Conservation (phyloP, 2,113 vertebrate genomes). For the Panthera uncia region DNA sequence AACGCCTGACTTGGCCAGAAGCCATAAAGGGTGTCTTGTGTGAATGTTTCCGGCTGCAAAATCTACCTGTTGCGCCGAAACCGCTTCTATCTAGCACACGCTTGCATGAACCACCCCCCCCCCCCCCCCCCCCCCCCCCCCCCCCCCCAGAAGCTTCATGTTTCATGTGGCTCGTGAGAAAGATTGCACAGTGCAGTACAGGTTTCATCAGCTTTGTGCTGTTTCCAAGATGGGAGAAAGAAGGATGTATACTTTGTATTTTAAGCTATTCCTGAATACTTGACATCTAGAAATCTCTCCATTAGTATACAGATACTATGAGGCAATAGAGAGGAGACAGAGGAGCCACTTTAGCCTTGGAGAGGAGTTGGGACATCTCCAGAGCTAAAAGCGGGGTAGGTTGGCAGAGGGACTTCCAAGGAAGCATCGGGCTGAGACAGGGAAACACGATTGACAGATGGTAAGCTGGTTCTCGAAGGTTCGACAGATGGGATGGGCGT, state of each 20-base stretch:
- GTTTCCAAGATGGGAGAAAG: constrained; percentile 24
- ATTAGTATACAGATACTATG: not conserved
- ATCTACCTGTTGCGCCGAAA: constrained; percentile 68
- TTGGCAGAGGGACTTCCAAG: not conserved
- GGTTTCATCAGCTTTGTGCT: not conserved
- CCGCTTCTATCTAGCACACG: constrained; percentile 36
- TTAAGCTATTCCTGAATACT: not conserved
- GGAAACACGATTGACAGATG: not conserved
- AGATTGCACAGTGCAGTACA: not conserved
- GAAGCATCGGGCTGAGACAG: not conserved
- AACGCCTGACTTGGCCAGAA: not conserved
- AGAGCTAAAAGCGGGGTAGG: not conserved
- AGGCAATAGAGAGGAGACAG: not conserved
- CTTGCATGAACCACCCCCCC: constrained; percentile 74
- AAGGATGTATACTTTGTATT: not conserved
- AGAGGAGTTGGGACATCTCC: not conserved
- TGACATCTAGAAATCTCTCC: not conserved
- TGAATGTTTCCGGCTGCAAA: constrained; percentile 51
- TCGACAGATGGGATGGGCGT: not conserved
- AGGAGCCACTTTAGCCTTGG: not conserved
- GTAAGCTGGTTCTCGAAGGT: not conserved
- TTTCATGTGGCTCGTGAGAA: constrained; percentile 71
- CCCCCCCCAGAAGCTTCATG: constrained; percentile 79
- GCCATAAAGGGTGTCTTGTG: not conserved
- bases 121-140: not conserved